phyloP scores from a whole-genome alignment of 1,140 invertebrate species.

The Platorchestia sp. region DNA sequence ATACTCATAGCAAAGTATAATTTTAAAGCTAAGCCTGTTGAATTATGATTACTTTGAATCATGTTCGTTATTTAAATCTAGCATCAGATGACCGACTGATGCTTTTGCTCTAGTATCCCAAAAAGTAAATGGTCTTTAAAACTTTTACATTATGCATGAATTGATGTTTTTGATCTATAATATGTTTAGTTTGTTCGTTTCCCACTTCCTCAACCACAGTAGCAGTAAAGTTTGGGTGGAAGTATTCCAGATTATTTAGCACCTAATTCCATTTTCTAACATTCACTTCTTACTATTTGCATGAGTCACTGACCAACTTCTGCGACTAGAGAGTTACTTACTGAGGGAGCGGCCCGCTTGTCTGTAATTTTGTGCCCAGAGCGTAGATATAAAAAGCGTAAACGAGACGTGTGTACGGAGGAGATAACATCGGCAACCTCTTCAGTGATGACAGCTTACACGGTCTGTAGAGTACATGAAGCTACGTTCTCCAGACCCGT shows the following conservation, averaged over 20 bases:
- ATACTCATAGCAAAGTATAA: not conserved
- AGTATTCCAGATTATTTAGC: not conserved
- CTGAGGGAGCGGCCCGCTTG: not conserved
- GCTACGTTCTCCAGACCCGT: not conserved
- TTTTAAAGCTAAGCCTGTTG: not conserved
- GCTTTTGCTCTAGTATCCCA: not conserved
- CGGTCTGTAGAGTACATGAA: not conserved
- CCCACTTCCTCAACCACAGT: too few species aligned
- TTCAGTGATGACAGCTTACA: slow-evolving; percentile 40
- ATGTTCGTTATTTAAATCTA: not conserved
- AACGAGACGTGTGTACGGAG: not conserved
- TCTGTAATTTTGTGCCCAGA: not conserved
- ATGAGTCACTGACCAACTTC: not conserved
- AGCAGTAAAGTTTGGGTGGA: not conserved
- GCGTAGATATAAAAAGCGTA: not conserved
- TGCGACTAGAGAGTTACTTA: not conserved
- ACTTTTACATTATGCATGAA: too few species aligned
- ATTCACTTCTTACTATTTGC: not conserved
- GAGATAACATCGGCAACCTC: not conserved
- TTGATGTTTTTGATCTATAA: too few species aligned
- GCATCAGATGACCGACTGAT: not conserved
- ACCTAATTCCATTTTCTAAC: not conserved
- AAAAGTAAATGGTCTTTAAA: too few species aligned
- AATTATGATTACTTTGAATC: not conserved
- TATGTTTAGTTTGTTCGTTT: too few species aligned